These are phyloP conservation scores for Escarpia spicata DNA, from an alignment of 2,888 invertebrate species.

Conservation along the genomic window DNA sequence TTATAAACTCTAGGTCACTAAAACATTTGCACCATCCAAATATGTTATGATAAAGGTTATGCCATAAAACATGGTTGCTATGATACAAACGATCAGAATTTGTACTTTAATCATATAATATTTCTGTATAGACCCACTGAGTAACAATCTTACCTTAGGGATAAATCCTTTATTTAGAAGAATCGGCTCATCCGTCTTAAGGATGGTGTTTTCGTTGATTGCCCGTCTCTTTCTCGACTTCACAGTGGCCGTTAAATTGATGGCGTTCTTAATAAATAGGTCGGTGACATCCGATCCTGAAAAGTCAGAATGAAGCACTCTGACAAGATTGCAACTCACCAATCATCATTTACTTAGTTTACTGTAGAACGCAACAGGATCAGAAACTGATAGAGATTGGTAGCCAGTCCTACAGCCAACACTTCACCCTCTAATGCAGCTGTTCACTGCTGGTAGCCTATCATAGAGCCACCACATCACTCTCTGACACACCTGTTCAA, in stretches of 20 bases:
- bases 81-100: neutral
- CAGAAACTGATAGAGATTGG: no score
- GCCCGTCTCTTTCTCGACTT: slow-evolving; percentile 22
- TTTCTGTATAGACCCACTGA: neutral
- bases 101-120: neutral
- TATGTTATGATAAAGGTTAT: neutral
- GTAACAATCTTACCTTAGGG: slow-evolving; percentile 32
- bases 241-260: neutral
- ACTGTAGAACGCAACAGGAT: no score
- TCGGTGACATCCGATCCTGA: slow-evolving; percentile 29
- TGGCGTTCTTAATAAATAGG: slow-evolving; percentile 22
- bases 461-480: no score
- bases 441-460: no score
- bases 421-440: no score
- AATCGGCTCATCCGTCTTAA: slow-evolving; percentile 31
- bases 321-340: neutral
- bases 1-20: no score
- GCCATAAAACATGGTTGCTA: neutral
- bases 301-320: neutral
- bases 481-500: no score
- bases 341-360: neutral
- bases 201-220: slow-evolving; percentile 23
- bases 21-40: neutral
- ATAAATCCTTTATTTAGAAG: slow-evolving; percentile 30
- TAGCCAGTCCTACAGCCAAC: no score